These are phyloP conservation scores for Rhynchophorus ferrugineus DNA, from an alignment of 1,140 invertebrate species.

Conservation along the genomic window DNA sequence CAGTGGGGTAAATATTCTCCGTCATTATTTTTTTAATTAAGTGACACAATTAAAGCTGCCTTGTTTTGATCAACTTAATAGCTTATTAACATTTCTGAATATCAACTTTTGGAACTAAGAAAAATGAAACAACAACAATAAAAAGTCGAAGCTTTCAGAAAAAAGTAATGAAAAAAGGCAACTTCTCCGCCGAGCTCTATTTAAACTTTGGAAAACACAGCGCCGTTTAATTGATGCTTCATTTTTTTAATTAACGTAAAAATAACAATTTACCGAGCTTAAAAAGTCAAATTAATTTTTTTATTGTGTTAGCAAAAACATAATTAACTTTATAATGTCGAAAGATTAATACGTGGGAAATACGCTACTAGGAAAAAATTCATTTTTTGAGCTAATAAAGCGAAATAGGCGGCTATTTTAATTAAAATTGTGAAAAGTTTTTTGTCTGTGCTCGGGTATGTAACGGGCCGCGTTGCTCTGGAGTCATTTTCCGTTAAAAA, in stretches of 20 bases:
- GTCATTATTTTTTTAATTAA: too few relatives aligned
- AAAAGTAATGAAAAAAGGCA: constrained; percentile 36
- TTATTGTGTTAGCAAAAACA: constrained; percentile 30
- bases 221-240: constrained; percentile 32
- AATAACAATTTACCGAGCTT: constrained; percentile 22
- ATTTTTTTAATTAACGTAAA: constrained; percentile 35
- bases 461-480: too few relatives aligned
- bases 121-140: too few relatives aligned
- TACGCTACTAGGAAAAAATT: constrained; percentile 27
- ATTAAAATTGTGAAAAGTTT: constrained; percentile 39
- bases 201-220: constrained; percentile 38
- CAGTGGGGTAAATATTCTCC: too few relatives aligned
- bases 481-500: too few relatives aligned
- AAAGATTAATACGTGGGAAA: constrained; percentile 22
- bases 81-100: too few relatives aligned
- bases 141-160: too few relatives aligned
- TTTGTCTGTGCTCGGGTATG: constrained; percentile 30
- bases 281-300: constrained; percentile 20
- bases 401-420: constrained; percentile 38
- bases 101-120: too few relatives aligned
- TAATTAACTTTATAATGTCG: constrained; percentile 30
- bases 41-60: too few relatives aligned
- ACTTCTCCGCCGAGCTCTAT: constrained; percentile 28
- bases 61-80: too few relatives aligned
- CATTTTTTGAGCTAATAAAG: constrained; percentile 36